Conservation (phyloP, 1,140 invertebrate species). For the Rhagoletis pomonella region DNA sequence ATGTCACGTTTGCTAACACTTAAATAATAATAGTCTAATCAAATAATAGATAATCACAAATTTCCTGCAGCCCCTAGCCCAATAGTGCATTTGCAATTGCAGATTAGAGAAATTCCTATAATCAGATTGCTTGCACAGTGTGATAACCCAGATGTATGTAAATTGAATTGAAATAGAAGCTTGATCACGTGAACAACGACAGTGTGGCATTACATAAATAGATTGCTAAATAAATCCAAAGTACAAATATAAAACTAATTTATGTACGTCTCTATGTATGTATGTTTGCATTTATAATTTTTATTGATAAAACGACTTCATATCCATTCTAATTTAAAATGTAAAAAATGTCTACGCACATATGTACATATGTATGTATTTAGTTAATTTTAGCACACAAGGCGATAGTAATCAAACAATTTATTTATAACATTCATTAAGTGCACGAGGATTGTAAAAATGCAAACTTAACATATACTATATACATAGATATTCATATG, state of each 20-base stretch:
- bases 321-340: too few species aligned
- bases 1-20: not conserved
- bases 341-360: not conserved
- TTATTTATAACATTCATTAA: not conserved
- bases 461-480: too few species aligned
- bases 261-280: not conserved
- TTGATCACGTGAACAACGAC: not conserved
- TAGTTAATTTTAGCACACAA: conserved; percentile 14
- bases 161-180: not conserved
- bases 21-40: not conserved
- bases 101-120: not conserved
- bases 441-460: not conserved
- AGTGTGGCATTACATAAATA: not conserved
- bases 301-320: not conserved
- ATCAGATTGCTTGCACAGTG: not conserved
- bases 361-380: not conserved
- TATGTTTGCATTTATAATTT: not conserved
- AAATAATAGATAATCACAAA: not conserved
- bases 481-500: too few species aligned
- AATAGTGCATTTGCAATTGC: not conserved
- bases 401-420: not conserved
- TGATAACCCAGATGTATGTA: not conserved
- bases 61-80: not conserved
- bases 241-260: not conserved
- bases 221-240: not conserved